Base-by-base conservation (phyloP, 23 tunicate genomes). In the Phallusia fumigata region DNA sequence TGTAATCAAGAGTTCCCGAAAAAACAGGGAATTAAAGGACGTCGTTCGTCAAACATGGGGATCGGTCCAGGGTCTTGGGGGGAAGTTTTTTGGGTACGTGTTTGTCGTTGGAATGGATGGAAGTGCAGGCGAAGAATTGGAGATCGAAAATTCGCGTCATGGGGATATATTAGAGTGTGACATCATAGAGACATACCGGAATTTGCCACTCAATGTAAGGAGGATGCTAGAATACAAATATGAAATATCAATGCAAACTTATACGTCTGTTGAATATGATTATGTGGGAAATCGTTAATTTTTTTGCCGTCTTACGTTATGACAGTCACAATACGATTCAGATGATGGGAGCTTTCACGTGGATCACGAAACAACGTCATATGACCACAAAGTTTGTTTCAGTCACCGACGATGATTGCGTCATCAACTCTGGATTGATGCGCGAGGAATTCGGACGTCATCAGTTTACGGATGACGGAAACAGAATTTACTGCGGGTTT, bases 381-480 rank as follows among this genome's bases (percentile, higher is more conserved):
- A 24, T 58, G 69, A 58, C 69, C 5, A 22, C 69, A 21, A 58
- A 58, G 69, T 58, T 58, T 24, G 16, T 58, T 58, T 22, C 69
- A 22, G 28, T 58, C 28, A 58, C 69, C 3, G 69, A 58, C 69
- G 69, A 58, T 16, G 69, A 58, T 58, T 58, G 69, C 69, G 69
- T 58, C 69, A 58, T 58, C 28, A 58, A 58, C 13, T 24, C 28
- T 6, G 28, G 28, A 58, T 21, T 21, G 28, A 24, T 58, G 26
- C 28, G 8, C 5, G 28, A 58, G 3, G 69, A 21, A 21, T 58
- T 58, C 16, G 28, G 13, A 13, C 69, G 69, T 6, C 5, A 58
- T 22, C 15, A 13, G 3, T 11, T 21, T 3, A 22, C 28, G 8
- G 69, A 58, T 58, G 69, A 58, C 13, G 69, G 69, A 24, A 58